Evolutionary conservation across 2,797 vertebrate genomes (phyloP), one percentile per base, ranked within the genome.

Genomic region (Melanitta fusca): DNA sequence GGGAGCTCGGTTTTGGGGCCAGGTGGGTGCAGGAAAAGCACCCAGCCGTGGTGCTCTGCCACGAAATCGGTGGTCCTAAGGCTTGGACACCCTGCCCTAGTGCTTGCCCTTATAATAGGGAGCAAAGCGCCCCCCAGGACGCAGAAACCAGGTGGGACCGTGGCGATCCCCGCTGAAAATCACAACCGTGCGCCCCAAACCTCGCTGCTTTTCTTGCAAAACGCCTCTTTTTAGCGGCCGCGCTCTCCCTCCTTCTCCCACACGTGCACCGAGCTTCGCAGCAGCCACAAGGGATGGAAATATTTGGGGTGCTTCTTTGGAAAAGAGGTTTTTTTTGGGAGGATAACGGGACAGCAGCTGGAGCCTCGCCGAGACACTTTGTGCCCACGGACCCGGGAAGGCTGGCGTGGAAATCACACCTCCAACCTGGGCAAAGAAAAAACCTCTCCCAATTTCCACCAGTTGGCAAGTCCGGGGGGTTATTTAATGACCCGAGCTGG

Each of bases 261-360:
- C 3, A 17, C 2, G 0, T 47, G 28, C 8, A 4, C 21, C 0
- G 1, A 70, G 22, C 66, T 43, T 60, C 38, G 34, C 30, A 28
- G 53, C 18, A 32, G 56, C 53, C 24, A 22, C 8, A 14, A 18
- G 18, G 56, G 34, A 28, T 91, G 65, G 38, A 68, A 60, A n/a
- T 0, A 0, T 17, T 72, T n/a, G 2, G 10, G 38, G 57, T 5
- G 74, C 56, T 47, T 53, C 58, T 80, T 45, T 53, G 58, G n/a
- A 17, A 66, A 41, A 65, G 51, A 80, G 30, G 20, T 16, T 8
- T 11, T 13, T 17, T 2, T 0, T 16, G 32, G 34, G 32, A 43
- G 41, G 45, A 43, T 57, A 60, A 64, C 0, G 0, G 17, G 39
- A 39, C 68, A 73, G 28, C 39, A 56, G 30, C n/a, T 38, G 68